Evolutionary conservation across 2,797 vertebrate genomes (phyloP).

Genomic region (Poliocrania exsul): DNA sequence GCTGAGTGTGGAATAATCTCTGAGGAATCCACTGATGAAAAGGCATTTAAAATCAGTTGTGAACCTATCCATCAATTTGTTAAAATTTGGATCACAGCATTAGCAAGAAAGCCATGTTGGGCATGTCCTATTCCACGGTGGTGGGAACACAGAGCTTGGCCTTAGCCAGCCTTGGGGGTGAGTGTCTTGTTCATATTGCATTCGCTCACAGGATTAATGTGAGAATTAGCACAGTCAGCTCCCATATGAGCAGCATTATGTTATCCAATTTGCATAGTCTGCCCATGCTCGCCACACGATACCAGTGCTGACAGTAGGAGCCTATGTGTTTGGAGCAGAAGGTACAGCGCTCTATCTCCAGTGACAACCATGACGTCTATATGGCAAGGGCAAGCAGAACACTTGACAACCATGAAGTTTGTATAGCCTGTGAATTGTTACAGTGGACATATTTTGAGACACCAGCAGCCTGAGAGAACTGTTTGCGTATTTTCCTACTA

Average conservation of each 20-base stretch:
- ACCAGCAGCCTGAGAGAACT: constrained; percentile 62
- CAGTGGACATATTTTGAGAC: constrained; percentile 64
- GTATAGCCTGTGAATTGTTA: constrained; percentile 60
- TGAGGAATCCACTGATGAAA: background rate
- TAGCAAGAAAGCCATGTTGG: background rate
- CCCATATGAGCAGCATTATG: constrained; percentile 32
- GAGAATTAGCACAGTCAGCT: constrained; percentile 39
- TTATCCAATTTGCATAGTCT: constrained; percentile 46
- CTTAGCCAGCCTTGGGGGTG: background rate
- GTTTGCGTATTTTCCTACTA: constrained; percentile 18
- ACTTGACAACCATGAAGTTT: constrained; percentile 73
- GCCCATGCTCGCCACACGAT: background rate
- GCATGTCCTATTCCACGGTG: background rate
- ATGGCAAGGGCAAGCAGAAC: constrained; percentile 49
- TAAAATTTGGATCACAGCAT: background rate
- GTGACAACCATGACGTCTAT: constrained; percentile 72
- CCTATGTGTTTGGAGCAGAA: constrained; percentile 25
- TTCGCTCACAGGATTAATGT: constrained; percentile 1
- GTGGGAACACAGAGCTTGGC: background rate
- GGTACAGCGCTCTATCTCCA: constrained; percentile 51
- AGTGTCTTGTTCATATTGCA: background rate
- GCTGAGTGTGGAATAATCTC: background rate
- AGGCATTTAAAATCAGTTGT: background rate
- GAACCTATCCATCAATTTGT: background rate
- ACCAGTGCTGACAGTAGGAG: constrained; percentile 32